Conservation (phyloP, 2,888 invertebrate species). For the Andrena camellia region DNA sequence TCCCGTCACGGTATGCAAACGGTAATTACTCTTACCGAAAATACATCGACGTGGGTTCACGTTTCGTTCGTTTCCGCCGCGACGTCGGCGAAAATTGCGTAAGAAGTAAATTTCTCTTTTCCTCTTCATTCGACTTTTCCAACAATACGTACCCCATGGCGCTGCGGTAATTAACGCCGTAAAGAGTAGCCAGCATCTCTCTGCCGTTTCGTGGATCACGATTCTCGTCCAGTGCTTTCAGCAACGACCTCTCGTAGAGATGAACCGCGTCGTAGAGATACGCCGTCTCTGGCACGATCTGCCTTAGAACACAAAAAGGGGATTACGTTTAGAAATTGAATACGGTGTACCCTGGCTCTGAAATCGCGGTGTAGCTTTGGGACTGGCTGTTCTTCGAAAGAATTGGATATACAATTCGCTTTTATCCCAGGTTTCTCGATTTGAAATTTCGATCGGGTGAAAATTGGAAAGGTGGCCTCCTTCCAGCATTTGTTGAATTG, state of each 20-base stretch:
- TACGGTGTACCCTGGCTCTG: neutral
- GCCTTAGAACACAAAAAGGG: constrained; percentile 78
- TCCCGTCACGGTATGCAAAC: constrained; percentile 41
- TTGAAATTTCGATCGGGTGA: constrained; percentile 8
- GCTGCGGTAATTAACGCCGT: constrained; percentile 92
- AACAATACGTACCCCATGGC: constrained; percentile 90
- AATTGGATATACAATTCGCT: too few species aligned
- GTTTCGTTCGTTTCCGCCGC: neutral
- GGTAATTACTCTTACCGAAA: constrained; percentile 50
- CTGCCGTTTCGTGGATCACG: constrained; percentile 92
- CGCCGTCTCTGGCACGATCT: constrained; percentile 95
- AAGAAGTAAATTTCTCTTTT: constrained; percentile 1
- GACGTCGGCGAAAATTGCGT: neutral
- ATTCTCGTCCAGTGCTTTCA: constrained; percentile 89
- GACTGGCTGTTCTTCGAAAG: neutral
- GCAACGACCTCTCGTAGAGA: constrained; percentile 94
- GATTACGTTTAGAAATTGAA: constrained; percentile 57
- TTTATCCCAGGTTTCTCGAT: too few species aligned
- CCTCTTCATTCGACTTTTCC: neutral
- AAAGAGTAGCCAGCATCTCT: constrained; percentile 92
- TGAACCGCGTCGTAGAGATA: constrained; percentile 97
- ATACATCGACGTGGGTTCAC: constrained; percentile 17
- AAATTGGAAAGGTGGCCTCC: neutral
- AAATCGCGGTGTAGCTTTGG: neutral
- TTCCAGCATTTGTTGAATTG: neutral